phyloP scores from a whole-genome alignment of 2,113 vertebrate genomes.

The Microcebus jonahi region DNA sequence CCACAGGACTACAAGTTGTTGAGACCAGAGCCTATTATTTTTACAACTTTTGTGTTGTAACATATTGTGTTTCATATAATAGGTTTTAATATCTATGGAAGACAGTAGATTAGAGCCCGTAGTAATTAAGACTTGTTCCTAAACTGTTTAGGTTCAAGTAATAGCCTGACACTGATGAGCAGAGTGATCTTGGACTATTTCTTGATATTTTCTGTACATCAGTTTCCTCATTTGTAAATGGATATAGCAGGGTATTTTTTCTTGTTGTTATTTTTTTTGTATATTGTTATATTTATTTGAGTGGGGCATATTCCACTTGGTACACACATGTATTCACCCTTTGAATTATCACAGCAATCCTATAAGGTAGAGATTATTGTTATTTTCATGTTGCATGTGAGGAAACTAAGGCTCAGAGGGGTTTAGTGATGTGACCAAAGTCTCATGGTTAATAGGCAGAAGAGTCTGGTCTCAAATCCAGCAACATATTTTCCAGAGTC shows the following conservation, averaged over 20 bases:
- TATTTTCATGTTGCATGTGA: background rate
- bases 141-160: background rate
- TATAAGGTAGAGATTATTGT: too few relatives aligned
- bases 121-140: background rate
- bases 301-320: accelerated
- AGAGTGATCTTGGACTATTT: background rate
- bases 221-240: background rate
- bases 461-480: background rate
- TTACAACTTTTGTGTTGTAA: background rate
- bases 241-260: background rate
- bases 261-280: background rate
- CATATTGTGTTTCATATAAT: background rate
- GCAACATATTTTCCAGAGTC: background rate
- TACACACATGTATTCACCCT: background rate
- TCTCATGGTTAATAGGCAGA: background rate
- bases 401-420: background rate
- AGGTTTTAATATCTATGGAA: background rate
- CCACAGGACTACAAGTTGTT: background rate
- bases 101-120: background rate
- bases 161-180: background rate
- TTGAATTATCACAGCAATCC: background rate
- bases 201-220: background rate
- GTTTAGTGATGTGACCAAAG: background rate
- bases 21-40: background rate
- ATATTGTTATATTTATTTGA: too few relatives aligned